Conservation (phyloP, 2,113 vertebrate species). For the Hiodon tergisus region DNA sequence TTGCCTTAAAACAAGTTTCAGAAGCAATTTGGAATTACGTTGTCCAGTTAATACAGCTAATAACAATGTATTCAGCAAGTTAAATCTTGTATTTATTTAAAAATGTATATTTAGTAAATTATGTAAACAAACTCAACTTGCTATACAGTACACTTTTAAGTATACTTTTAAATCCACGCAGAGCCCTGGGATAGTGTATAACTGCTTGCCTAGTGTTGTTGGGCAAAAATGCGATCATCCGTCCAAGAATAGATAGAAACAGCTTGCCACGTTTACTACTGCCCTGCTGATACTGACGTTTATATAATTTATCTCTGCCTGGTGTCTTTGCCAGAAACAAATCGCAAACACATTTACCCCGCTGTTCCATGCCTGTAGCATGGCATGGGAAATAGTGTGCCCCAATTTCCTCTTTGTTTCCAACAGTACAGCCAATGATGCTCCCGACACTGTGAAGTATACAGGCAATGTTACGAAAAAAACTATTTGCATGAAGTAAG, state of each 20-base stretch:
- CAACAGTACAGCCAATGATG: neutral
- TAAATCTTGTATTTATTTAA: no score
- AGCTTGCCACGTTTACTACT: conserved; percentile 14
- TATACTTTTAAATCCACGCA: neutral
- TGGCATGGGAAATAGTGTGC: neutral
- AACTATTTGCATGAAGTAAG: neutral
- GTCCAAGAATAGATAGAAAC: conserved; percentile 13
- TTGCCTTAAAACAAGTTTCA: no score
- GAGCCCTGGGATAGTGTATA: neutral
- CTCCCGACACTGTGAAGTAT: neutral
- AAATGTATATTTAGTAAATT: no score
- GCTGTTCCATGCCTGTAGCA: neutral
- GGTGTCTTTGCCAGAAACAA: conserved; percentile 20
- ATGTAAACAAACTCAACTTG: no score
- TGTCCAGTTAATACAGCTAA: no score
- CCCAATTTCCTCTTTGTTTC: conserved; percentile 11
- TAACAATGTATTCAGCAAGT: no score
- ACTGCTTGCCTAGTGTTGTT: conserved; percentile 11
- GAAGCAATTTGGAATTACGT: no score
- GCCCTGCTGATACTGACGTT: conserved; percentile 21
- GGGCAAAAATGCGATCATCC: conserved; percentile 12
- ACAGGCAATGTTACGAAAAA: neutral
- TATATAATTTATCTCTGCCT: conserved; percentile 24
- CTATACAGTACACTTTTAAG: no score
- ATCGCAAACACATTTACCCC: conserved; percentile 17